These are phyloP conservation scores for Jordanella pulchra DNA, from an alignment of 2,797 vertebrate genomes.

Conservation along the genomic window DNA sequence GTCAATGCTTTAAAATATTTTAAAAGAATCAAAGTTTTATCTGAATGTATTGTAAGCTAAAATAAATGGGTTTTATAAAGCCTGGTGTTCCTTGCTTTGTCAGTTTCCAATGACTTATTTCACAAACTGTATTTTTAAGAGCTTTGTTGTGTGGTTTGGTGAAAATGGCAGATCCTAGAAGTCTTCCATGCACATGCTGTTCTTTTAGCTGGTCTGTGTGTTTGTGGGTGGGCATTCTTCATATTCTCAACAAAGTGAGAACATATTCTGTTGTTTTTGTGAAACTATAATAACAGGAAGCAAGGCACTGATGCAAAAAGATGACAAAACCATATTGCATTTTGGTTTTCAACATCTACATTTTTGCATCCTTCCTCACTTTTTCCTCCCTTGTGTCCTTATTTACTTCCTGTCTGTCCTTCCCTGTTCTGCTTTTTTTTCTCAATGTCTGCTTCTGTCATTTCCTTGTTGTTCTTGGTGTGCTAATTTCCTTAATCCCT, in stretches of 20 bases:
- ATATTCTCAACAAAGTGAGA: too few relatives aligned
- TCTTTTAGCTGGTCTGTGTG: not conserved
- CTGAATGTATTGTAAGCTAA: constrained; percentile 26
- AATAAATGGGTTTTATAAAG: constrained; percentile 55
- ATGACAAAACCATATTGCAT: too few relatives aligned
- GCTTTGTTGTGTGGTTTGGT: not conserved
- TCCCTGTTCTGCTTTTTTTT: not conserved
- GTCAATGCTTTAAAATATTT: constrained; percentile 25
- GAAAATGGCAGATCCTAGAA: not conserved
- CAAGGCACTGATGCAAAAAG: too few relatives aligned
- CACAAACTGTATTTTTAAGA: not conserved
- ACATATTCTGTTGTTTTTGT: too few relatives aligned
- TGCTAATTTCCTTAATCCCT: too few relatives aligned
- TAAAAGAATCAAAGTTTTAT: constrained; percentile 26
- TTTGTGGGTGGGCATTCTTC: not conserved
- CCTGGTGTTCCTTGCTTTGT: not conserved
- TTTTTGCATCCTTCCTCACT: not conserved
- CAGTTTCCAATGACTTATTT: not conserved
- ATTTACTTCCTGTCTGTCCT: not conserved
- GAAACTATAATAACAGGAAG: too few relatives aligned
- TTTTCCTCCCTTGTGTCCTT: not conserved
- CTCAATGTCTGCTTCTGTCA: too few relatives aligned
- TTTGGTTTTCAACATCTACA: not conserved
- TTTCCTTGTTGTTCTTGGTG: too few relatives aligned
- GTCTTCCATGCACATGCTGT: not conserved